Percentiles rank a stretch among this genome's conserved stretches.
Evolutionary conservation across 1,140 invertebrate genomes (phyloP).

Genomic region (Drosophila orosa): DNA sequence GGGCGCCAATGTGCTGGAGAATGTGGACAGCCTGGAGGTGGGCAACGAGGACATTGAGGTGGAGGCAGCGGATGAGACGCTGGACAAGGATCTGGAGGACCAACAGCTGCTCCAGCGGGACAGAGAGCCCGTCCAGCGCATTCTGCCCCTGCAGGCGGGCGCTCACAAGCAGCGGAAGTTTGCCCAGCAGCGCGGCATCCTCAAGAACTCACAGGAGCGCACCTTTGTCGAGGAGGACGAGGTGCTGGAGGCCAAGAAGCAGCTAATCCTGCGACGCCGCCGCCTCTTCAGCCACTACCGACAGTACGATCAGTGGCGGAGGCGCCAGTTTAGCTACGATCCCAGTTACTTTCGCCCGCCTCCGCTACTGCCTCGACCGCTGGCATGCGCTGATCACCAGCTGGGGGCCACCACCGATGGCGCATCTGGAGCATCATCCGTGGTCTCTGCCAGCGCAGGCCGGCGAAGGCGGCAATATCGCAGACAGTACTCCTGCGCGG

Average conservation of each 20-base stretch:
- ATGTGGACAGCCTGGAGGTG: slow-evolving; percentile 62
- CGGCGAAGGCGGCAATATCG: slow-evolving; percentile 77
- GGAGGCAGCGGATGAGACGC: slow-evolving; percentile 16
- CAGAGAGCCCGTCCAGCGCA: slow-evolving; percentile 42
- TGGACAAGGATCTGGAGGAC: slow-evolving; percentile 30
- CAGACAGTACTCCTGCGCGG: slow-evolving; percentile 80
- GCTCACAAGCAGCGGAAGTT: slow-evolving; percentile 65
- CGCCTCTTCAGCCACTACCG: slow-evolving; percentile 81
- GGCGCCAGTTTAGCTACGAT: slow-evolving; percentile 82
- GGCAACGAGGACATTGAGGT: slow-evolving; percentile 46
- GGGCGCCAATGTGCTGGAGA: slow-evolving; percentile 61
- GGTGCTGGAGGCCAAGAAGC: slow-evolving; percentile 80
- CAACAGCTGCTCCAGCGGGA: slow-evolving; percentile 30
- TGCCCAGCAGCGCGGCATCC: slow-evolving; percentile 78
- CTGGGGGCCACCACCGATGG: slow-evolving; percentile 53
- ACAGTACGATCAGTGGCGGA: slow-evolving; percentile 83
- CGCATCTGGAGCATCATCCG: slow-evolving; percentile 19
- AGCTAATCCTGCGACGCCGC: slow-evolving; percentile 76
- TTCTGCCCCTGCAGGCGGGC: slow-evolving; percentile 56
- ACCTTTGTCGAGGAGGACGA: slow-evolving; percentile 76
- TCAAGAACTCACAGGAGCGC: slow-evolving; percentile 79
- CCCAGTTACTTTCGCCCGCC: slow-evolving; percentile 82
- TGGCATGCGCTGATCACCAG: slow-evolving; percentile 74
- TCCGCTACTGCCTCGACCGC: slow-evolving; percentile 71
- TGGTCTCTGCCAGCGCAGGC: slow-evolving; percentile 52